Evolutionary conservation across 2,113 vertebrate genomes (phyloP).

Genomic region (Tympanuchus pallidicinctus): DNA sequence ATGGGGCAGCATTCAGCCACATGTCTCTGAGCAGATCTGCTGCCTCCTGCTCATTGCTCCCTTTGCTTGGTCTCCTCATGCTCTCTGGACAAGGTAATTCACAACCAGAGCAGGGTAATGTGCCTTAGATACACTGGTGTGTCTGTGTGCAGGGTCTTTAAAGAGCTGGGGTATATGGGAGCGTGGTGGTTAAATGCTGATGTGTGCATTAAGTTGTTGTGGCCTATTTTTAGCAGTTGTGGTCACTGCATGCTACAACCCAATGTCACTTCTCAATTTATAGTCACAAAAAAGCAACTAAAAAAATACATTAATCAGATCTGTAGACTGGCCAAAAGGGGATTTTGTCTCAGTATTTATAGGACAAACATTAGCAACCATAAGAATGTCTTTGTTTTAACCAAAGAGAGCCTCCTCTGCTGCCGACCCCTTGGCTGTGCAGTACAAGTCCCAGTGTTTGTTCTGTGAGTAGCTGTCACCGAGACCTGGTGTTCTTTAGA

Average conservation of each 20-base stretch:
- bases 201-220: not conserved
- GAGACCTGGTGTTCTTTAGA: not conserved
- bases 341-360: slow-evolving; percentile 7
- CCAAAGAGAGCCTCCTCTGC: not conserved
- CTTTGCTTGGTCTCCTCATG: not conserved
- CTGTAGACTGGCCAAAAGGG: not conserved
- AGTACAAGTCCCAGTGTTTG: fast-evolving
- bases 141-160: not conserved
- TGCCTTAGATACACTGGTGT: not conserved
- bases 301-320: slow-evolving; percentile 32
- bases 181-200: not conserved
- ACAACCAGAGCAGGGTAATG: not conserved
- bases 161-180: not conserved
- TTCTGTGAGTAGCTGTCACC: not conserved
- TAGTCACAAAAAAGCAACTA: not conserved
- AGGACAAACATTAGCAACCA: slow-evolving; percentile 15
- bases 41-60: not conserved
- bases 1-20: not conserved
- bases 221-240: slow-evolving; percentile 29
- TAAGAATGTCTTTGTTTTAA: not conserved
- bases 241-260: not conserved
- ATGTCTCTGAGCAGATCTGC: not conserved
- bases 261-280: not conserved
- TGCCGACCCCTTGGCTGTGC: not conserved
- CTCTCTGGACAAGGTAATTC: not conserved